Conservation (phyloP, 2,888 invertebrate genomes). For the Lithophane leautieri region DNA sequence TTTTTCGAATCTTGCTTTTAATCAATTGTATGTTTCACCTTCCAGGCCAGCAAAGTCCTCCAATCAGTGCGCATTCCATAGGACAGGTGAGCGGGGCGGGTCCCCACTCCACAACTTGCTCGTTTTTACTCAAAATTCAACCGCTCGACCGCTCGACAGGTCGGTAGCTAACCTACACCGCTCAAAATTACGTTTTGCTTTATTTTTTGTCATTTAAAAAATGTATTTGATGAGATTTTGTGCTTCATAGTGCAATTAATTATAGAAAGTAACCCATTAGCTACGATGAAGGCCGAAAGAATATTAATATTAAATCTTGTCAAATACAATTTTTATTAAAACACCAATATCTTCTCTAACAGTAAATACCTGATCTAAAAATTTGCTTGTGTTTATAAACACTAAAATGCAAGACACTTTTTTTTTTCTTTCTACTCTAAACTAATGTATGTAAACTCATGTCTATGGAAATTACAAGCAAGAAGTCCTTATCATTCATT, state of each 20-base stretch:
- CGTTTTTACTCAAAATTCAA: conserved; percentile 6
- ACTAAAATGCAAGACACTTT: too few species aligned
- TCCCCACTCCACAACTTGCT: conserved; percentile 41
- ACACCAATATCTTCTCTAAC: too few species aligned
- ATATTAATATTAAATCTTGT: too few species aligned
- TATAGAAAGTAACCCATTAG: too few species aligned
- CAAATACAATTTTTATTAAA: too few species aligned
- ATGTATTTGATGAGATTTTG: conserved; percentile 3
- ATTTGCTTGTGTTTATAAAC: too few species aligned
- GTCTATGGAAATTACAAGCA: background rate
- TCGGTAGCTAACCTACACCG: conserved; percentile 23
- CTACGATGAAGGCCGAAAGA: too few species aligned
- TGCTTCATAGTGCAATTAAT: background rate
- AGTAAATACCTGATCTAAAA: too few species aligned
- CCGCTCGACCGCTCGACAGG: conserved; percentile 13
- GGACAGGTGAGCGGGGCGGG: conserved; percentile 77
- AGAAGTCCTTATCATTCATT: background rate
- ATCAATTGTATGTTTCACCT: conserved; percentile 68
- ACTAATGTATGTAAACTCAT: background rate
- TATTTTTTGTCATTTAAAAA: background rate
- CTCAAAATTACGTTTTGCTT: conserved; percentile 15
- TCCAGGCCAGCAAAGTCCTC: conserved; percentile 94
- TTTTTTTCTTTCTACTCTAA: background rate
- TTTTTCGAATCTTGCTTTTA: too few species aligned
- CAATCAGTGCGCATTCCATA: conserved; percentile 94